A percentile compares a stretch with the other conserved stretches of the same genome.
These are phyloP conservation scores for Oxystoma pomonae DNA, from an alignment of 2,888 invertebrate species.

Conservation along the genomic window DNA sequence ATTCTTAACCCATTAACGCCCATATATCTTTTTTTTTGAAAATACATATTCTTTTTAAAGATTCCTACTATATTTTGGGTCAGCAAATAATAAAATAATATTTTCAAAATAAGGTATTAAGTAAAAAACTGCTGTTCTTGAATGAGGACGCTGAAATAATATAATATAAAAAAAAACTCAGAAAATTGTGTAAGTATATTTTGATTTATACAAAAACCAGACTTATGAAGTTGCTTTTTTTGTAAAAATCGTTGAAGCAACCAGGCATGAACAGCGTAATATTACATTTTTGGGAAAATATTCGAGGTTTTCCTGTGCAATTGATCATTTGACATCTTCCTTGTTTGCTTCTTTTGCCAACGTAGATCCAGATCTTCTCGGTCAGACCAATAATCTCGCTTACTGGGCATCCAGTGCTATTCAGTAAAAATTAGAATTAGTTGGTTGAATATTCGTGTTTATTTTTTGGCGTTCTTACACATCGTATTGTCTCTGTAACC, in stretches of 20 bases:
- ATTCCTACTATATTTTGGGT: too few species aligned
- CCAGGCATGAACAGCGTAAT: neutral
- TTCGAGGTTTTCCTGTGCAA: too few species aligned
- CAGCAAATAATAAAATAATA: too few species aligned
- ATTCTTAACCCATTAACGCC: too few species aligned
- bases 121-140: slow-evolving; percentile 1
- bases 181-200: neutral
- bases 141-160: neutral
- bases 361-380: slow-evolving; percentile 8
- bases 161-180: neutral
- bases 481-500: slow-evolving; percentile 6
- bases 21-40: too few species aligned
- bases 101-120: too few species aligned
- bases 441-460: neutral
- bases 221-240: neutral
- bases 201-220: neutral
- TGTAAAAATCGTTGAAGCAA: neutral
- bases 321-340: slow-evolving; percentile 1
- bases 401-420: slow-evolving; percentile 9
- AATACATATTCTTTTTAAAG: too few species aligned
- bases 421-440: slow-evolving; percentile 13
- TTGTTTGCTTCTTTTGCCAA: slow-evolving; percentile 13
- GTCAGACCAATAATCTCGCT: slow-evolving; percentile 14
- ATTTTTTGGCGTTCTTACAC: neutral
- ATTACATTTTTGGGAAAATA: too few species aligned